Evolutionary conservation across 2,888 invertebrate genomes (phyloP).

Genomic region (Stramonita haemastoma): DNA sequence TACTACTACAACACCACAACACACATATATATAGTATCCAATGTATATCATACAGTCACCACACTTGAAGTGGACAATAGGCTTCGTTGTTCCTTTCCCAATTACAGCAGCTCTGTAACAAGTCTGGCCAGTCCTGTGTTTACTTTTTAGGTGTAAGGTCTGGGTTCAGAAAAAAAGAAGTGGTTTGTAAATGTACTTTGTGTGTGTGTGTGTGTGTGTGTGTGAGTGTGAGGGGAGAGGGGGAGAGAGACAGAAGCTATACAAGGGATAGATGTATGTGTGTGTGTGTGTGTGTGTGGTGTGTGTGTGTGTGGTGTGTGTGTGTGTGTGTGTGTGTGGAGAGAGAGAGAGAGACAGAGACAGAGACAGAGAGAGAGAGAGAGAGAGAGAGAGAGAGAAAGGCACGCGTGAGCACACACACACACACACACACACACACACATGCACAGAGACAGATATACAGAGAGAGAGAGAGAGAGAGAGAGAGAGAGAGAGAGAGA

Average conservation of each 20-base stretch:
- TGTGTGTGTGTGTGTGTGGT: neutral
- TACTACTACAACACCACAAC: no score
- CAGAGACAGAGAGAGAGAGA: constrained; percentile 4
- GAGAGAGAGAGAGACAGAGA: neutral
- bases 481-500: no score
- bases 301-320: neutral
- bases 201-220: neutral
- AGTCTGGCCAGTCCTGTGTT: neutral
- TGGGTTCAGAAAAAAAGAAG: neutral
- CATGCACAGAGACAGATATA: neutral
- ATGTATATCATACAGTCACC: neutral
- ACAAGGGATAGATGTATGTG: neutral
- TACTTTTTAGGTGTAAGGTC: neutral
- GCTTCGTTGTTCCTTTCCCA: neutral
- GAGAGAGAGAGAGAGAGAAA: neutral
- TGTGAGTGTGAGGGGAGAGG: neutral
- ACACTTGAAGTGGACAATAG: neutral
- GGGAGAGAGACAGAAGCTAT: no score
- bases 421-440: neutral
- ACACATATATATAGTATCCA: neutral
- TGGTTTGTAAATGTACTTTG: neutral
- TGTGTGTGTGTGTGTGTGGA: neutral
- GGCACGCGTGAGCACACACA: neutral
- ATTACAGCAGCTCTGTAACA: no score
- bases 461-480: neutral